Evolutionary conservation across 1,140 invertebrate genomes (phyloP), one percentile per base, ranked within the genome.

Genomic region (Xylocopa sonorina): DNA sequence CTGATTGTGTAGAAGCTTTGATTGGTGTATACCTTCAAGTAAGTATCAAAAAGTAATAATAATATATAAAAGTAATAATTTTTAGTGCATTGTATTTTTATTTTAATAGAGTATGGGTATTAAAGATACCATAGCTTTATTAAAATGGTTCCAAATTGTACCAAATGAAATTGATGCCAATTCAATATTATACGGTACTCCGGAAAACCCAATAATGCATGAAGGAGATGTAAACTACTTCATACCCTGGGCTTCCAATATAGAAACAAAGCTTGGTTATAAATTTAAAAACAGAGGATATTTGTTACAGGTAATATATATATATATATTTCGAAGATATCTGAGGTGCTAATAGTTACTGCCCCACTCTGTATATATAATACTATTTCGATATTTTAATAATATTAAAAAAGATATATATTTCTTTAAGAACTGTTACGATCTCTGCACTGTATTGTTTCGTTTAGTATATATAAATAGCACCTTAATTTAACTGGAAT

Each of bases 1-100:
- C 97, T 1, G 97, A 98, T 92, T 95, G 94, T 84, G 94, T 98
- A 4, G 97, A 98, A 93, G 96, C 97, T 0, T 89, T 99, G 0
- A 94, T 98, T 41, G 98, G 97, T 0, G 96, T 95, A 21, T 97
- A 97, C 88, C 92, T 97, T 0, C 88, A 94, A 51, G 94, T 94
- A 87, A 94, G 93, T 80, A 94, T 94, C 24, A 7, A 55, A 62
- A 41, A 16, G 4, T 34, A 16, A 66, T 64, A 67, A 5, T n/a
- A 48, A 67, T 34, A n/a, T n/a, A n/a, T n/a, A n/a, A n/a, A n/a
- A n/a, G n/a, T n/a, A 67, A 5, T n/a, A 48, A 67, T 34, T 24
- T 64, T 27, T 53, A n/a, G n/a, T 27, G 2, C 50, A 34, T 21
- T 48, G 9, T 24, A 53, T 21, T 38, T 78, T 29, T n/a, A 24